Percentiles rank a stretch among this genome's conserved stretches.
Evolutionary conservation across 1,140 invertebrate genomes (phyloP).

Genomic region (Drosophila funebris): DNA sequence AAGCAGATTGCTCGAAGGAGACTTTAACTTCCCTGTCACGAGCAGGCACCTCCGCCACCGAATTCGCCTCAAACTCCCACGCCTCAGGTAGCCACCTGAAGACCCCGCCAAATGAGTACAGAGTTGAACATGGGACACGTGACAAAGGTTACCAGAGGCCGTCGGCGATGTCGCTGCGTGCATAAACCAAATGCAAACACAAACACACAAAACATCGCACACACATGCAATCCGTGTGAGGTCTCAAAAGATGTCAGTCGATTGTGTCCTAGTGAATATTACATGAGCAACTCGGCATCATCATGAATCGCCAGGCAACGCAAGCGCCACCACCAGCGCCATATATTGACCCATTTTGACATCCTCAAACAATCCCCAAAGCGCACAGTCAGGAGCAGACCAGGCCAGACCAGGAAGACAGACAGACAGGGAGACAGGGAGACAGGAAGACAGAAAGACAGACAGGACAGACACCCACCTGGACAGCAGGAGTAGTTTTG

Average conservation of each 20-base stretch:
- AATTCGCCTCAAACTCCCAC: background rate
- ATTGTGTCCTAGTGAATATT: constrained; percentile 60
- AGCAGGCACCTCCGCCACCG: background rate
- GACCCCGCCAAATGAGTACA: constrained; percentile 9
- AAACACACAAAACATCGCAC: constrained; percentile 23
- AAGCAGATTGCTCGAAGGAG: constrained; percentile 20
- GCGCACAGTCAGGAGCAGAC: background rate
- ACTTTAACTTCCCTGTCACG: constrained; percentile 41
- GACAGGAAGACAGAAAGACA: background rate
- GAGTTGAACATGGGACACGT: constrained; percentile 23
- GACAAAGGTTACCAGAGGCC: constrained; percentile 42
- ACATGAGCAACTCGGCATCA: constrained; percentile 55
- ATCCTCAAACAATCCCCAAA: constrained; percentile 43
- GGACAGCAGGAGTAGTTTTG: constrained; percentile 42
- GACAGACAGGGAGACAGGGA: background rate
- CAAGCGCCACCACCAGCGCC: background rate
- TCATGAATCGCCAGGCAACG: constrained; percentile 28
- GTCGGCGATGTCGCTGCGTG: constrained; percentile 32
- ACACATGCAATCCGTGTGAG: constrained; percentile 20
- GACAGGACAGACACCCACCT: constrained; percentile 22
- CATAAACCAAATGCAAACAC: constrained; percentile 66
- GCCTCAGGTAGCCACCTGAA: constrained; percentile 17
- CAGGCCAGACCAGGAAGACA: background rate
- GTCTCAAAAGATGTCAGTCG: constrained; percentile 67
- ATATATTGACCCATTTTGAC: constrained; percentile 68